These are phyloP conservation scores for Meloe dianella DNA, from an alignment of 2,888 invertebrate genomes.

Conservation along the genomic window DNA sequence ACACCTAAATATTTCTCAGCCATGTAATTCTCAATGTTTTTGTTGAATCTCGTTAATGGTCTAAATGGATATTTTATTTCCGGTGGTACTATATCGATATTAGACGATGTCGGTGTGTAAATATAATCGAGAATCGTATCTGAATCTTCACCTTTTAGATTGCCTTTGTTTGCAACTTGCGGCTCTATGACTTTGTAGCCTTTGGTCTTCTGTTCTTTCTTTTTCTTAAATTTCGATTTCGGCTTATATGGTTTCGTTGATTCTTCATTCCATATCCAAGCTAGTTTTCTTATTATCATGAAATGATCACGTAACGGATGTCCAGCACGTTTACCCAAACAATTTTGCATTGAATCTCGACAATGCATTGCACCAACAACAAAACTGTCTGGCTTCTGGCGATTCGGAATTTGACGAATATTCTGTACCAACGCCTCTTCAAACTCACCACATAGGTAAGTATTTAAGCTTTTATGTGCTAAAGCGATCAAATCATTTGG, in stretches of 20 bases:
- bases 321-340: constrained; percentile 55
- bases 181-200: background rate
- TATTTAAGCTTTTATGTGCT: constrained; percentile 54
- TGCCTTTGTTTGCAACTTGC: background rate
- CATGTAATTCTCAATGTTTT: constrained; percentile 57
- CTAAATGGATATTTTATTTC: constrained; percentile 47
- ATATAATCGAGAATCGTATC: constrained; percentile 46
- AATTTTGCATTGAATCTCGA: constrained; percentile 56
- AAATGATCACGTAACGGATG: constrained; percentile 56
- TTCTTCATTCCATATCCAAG: constrained; percentile 53
- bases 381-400: constrained; percentile 56
- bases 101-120: constrained; percentile 44
- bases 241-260: constrained; percentile 48
- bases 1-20: constrained; percentile 58
- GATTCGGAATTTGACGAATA: constrained; percentile 48
- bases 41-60: constrained; percentile 56
- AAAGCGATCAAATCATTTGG: constrained; percentile 50
- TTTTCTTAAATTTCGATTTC: constrained; percentile 42
- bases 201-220: constrained; percentile 37
- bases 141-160: background rate
- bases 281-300: constrained; percentile 55
- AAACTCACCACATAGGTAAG: constrained; percentile 56
- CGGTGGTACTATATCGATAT: constrained; percentile 47
- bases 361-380: constrained; percentile 58
- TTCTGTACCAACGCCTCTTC: constrained; percentile 56